These are phyloP conservation scores for Alsophila aescularia DNA, from an alignment of 2,888 invertebrate genomes.

Conservation along the genomic window DNA sequence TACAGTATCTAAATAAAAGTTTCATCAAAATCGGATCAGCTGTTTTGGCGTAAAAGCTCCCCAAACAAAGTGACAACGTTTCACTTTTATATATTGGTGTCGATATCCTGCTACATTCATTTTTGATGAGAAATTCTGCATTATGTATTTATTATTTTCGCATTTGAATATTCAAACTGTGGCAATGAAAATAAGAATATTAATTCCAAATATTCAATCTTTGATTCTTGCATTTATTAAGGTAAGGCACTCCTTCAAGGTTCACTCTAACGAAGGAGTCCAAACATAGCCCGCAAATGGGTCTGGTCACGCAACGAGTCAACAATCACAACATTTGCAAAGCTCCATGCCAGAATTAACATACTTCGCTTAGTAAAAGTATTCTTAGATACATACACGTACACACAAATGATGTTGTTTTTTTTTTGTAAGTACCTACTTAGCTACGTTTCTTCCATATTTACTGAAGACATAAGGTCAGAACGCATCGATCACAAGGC, in stretches of 20 bases:
- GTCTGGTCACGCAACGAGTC: conserved; percentile 60
- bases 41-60: too few species aligned
- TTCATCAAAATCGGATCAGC: too few species aligned
- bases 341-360: conserved; percentile 35
- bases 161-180: conserved; percentile 1
- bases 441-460: background rate
- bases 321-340: conserved; percentile 35
- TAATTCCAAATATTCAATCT: conserved; percentile 21
- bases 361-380: conserved; percentile 6
- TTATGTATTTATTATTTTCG: background rate
- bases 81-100: too few species aligned
- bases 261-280: conserved; percentile 57
- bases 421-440: too few species aligned
- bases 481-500: too few species aligned
- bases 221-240: conserved; percentile 35
- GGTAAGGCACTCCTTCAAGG: conserved; percentile 52
- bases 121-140: background rate
- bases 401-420: too few species aligned
- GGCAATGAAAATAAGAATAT: conserved; percentile 12
- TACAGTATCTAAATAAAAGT: too few species aligned
- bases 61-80: too few species aligned
- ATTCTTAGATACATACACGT: background rate
- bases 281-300: conserved; percentile 55
- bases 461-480: background rate
- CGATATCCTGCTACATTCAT: too few species aligned